A percentile compares a stretch with the other conserved stretches of the same genome.
phyloP scores from a whole-genome alignment of 2,113 vertebrate genomes.

The Bos javanicus region DNA sequence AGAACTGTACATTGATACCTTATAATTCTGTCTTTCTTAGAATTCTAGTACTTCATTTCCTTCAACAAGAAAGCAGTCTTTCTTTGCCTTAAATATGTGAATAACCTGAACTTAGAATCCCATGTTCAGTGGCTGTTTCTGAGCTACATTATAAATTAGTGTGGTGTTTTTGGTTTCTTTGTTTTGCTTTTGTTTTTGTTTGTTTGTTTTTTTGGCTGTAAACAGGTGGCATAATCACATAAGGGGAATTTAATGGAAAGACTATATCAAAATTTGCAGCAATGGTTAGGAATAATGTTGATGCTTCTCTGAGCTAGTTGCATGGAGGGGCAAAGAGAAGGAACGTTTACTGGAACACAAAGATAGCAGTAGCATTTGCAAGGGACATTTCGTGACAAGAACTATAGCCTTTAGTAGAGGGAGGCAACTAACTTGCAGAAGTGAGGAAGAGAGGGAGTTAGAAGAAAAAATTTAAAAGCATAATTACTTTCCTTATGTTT shows the following conservation, averaged over 20 bases:
- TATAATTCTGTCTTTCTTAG: accelerated
- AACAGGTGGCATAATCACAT: neutral
- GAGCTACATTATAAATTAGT: neutral
- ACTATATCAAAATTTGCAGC: neutral
- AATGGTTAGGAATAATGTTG: neutral
- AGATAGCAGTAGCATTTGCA: neutral
- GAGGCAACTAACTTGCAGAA: neutral
- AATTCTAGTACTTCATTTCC: neutral
- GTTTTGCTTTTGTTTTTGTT: neutral
- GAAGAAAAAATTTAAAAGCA: accelerated
- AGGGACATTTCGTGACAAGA: neutral
- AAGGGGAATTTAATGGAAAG: neutral
- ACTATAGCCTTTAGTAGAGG: neutral
- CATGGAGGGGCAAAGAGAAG: neutral
- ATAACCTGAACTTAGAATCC: neutral
- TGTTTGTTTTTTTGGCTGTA: neutral
- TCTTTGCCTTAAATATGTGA: neutral
- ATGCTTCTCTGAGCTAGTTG: neutral
- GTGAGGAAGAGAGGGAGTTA: neutral
- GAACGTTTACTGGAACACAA: neutral
- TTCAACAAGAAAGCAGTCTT: neutral
- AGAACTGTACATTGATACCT: neutral
- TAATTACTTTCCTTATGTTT: neutral
- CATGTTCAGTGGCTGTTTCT: neutral
- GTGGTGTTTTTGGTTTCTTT: neutral